Evolutionary conservation across 2,113 vertebrate species (phyloP).

Genomic region (Trichomycterus rosablanca): DNA sequence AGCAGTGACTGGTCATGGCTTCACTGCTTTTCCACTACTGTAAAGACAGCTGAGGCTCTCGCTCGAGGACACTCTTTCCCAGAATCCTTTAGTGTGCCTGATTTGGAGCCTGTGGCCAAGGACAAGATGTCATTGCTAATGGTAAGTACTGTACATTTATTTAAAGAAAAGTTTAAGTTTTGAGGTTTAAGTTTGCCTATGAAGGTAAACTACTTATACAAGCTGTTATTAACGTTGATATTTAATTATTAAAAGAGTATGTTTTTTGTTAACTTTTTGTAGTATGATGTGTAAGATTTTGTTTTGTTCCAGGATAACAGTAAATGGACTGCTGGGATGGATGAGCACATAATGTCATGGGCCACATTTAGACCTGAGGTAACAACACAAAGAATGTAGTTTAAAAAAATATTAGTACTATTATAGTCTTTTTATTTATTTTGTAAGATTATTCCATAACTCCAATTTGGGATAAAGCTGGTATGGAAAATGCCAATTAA

Average conservation of each 20-base stretch:
- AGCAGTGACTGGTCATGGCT: conserved; percentile 93
- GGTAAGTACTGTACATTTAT: conserved; percentile 63
- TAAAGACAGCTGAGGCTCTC: conserved; percentile 92
- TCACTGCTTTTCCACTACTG: conserved; percentile 90
- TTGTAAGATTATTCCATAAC: too few relatives aligned
- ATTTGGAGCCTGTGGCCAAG: conserved; percentile 89
- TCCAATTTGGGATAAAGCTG: too few relatives aligned
- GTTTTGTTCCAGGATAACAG: conserved; percentile 81
- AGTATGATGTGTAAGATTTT: too few relatives aligned
- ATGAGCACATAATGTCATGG: conserved; percentile 98
- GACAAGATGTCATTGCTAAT: conserved; percentile 87
- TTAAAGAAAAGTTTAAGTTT: neutral
- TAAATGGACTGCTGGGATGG: conserved; percentile 90
- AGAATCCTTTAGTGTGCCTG: conserved; percentile 86
- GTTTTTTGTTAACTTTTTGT: neutral
- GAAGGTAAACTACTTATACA: too few relatives aligned
- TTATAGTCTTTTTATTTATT: too few relatives aligned
- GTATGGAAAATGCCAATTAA: too few relatives aligned
- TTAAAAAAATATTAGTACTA: neutral
- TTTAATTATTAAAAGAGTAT: too few relatives aligned
- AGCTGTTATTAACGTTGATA: too few relatives aligned
- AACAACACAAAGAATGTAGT: neutral
- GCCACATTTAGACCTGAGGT: conserved; percentile 93
- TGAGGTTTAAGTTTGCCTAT: too few relatives aligned
- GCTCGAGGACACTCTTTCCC: conserved; percentile 85